Conservation (phyloP, 2,888 invertebrate genomes). For the Yponomeuta malinellus region DNA sequence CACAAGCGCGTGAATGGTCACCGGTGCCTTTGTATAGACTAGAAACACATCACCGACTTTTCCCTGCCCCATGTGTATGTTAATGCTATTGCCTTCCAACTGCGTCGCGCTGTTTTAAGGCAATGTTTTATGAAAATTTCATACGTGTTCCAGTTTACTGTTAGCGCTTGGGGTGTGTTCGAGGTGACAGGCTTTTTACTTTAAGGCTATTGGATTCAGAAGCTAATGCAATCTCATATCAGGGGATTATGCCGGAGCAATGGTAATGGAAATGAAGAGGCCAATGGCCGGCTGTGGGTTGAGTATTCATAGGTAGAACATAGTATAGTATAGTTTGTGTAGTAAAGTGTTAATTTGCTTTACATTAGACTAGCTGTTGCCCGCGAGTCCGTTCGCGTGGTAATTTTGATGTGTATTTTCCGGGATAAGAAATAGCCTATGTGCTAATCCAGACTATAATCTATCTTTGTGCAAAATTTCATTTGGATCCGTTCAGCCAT, state of each 20-base stretch:
- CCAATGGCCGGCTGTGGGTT: too few relatives aligned
- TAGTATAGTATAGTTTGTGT: too few relatives aligned
- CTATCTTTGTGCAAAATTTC: too few relatives aligned
- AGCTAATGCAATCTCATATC: background rate
- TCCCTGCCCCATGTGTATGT: slow-evolving; percentile 9
- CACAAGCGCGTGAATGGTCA: background rate
- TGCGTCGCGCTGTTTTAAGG: background rate
- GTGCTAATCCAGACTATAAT: too few relatives aligned
- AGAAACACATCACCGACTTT: background rate
- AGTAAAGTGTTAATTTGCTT: too few relatives aligned
- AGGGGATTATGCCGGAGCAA: background rate
- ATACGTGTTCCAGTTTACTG: background rate
- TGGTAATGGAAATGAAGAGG: too few relatives aligned
- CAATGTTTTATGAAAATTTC: background rate
- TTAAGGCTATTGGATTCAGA: background rate
- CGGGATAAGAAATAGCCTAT: too few relatives aligned
- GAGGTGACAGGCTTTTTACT: background rate
- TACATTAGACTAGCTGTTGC: too few relatives aligned
- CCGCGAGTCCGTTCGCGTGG: too few relatives aligned
- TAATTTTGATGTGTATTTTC: too few relatives aligned
- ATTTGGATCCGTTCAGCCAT: too few relatives aligned
- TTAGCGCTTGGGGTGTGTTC: background rate
- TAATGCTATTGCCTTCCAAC: slow-evolving; percentile 7
- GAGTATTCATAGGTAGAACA: too few relatives aligned
- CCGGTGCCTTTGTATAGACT: background rate